Percentiles rank a stretch among this genome's conserved stretches.
phyloP scores from a whole-genome alignment of 2,797 vertebrate genomes.

The Sebastes flavidus region DNA sequence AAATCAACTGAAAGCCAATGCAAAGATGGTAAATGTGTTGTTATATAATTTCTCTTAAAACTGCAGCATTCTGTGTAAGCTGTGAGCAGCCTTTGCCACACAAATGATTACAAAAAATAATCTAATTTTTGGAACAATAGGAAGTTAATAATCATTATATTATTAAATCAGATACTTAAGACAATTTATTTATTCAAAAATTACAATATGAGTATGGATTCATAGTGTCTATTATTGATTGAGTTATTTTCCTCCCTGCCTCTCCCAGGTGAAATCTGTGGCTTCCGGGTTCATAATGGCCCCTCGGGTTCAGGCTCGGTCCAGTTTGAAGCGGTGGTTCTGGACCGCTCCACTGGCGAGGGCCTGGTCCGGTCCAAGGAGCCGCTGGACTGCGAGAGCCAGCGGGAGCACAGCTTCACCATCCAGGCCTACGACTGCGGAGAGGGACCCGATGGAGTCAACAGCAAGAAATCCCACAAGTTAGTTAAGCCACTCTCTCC shows the following conservation, averaged over 20 bases:
- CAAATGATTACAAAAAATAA: not conserved
- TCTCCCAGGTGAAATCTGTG: slow-evolving; percentile 93
- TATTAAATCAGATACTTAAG: not conserved
- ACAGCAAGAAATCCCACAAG: slow-evolving; percentile 99
- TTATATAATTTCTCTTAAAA: not conserved
- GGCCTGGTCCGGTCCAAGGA: slow-evolving; percentile 96
- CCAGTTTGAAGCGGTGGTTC: slow-evolving; percentile 96
- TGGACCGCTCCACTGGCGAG: slow-evolving; percentile 97
- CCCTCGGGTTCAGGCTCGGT: slow-evolving; percentile 84
- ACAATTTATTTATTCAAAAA: not conserved
- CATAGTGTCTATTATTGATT: not conserved
- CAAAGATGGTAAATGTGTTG: not conserved
- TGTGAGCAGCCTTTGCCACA: not conserved
- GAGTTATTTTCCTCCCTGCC: not conserved
- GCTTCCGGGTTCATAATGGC: slow-evolving; percentile 95
- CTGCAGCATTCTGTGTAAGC: not conserved
- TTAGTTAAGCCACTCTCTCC: slow-evolving; percentile 79
- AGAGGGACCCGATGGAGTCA: slow-evolving; percentile 93
- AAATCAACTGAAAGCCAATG: not conserved
- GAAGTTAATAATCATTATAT: not conserved
- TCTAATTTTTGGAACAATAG: not conserved
- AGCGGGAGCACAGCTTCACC: slow-evolving; percentile 97
- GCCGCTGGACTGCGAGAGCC: slow-evolving; percentile 95
- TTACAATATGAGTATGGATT: not conserved
- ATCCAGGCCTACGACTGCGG: slow-evolving; percentile 99